Conservation (phyloP, 2,888 invertebrate genomes). For the Agelastica alni region DNA sequence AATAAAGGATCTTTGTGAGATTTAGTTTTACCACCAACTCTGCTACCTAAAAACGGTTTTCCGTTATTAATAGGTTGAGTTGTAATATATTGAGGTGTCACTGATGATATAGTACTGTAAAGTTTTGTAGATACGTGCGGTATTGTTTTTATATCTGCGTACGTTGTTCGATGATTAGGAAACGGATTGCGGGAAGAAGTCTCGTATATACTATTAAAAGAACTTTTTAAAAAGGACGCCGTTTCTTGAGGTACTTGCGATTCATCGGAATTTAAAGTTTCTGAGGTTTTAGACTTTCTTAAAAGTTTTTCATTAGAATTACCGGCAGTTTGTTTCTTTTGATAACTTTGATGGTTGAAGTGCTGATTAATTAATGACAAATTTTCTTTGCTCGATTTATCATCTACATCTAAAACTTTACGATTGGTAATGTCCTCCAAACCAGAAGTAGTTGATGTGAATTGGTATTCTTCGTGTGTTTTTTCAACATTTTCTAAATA, state of each 20-base stretch:
- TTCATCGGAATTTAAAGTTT: slow-evolving; percentile 51
- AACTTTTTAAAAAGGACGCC: slow-evolving; percentile 70
- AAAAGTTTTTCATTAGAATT: not conserved
- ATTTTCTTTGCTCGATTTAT: not conserved
- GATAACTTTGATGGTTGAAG: slow-evolving; percentile 25
- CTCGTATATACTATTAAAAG: slow-evolving; percentile 43
- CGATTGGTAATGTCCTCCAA: slow-evolving; percentile 15
- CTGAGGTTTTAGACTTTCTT: no score
- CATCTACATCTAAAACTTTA: slow-evolving; percentile 1
- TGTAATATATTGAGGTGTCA: slow-evolving; percentile 50
- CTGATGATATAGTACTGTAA: slow-evolving; percentile 42
- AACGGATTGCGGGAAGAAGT: slow-evolving; percentile 42
- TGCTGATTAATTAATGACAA: slow-evolving; percentile 2
- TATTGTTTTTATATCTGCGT: slow-evolving; percentile 50
- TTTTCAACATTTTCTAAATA: slow-evolving; percentile 6
- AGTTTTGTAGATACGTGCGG: slow-evolving; percentile 34
- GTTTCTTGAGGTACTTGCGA: slow-evolving; percentile 77
- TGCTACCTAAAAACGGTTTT: slow-evolving; percentile 50
- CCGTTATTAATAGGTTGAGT: slow-evolving; percentile 52
- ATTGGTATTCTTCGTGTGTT: slow-evolving; percentile 46
- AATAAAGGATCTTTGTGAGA: slow-evolving; percentile 14
- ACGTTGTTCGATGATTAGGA: slow-evolving; percentile 52
- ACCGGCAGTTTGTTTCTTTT: slow-evolving; percentile 6
- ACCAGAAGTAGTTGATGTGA: slow-evolving; percentile 24
- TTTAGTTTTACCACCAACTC: slow-evolving; percentile 40